Evolutionary conservation across 2,113 vertebrate species (phyloP), one percentile per base, ranked within the genome.

Genomic region (Podiceps cristatus): DNA sequence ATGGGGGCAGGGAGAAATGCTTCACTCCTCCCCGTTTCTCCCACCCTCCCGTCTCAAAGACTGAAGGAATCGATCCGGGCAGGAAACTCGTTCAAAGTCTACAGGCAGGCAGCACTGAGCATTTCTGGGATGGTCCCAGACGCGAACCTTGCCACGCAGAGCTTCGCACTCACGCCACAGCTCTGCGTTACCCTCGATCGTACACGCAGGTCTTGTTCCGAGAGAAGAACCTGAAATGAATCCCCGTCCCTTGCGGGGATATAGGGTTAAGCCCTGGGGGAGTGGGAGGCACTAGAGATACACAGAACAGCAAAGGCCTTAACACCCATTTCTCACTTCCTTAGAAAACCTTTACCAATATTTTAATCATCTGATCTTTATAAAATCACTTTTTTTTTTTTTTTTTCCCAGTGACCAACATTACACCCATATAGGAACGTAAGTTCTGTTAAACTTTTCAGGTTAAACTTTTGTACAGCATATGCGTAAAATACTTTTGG

Each of bases 191-290:
- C 25, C 71, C 64, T 25, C 12, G 18, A 11, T 67, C 35, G 13
- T 7, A 12, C 16, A 3, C 9, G 2, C 23, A 2, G 35, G 7
- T 19, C 40, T 28, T 3, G 0, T 31, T 47, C 64, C 0, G 3
- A 62, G 63, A 24, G 5, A 28, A 18, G 25, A 28, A 37, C 55
- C 56, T 79, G 35, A 42, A 27, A 31, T 2, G 13, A 75, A 50
- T 15, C 14, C 31, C 5, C 12, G 45, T 78, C 31, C 28, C 18
- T 42, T 62, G 33, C 58, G 24, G 44, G 37, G 66, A 5, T 0
- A 18, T 37, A 24, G 20, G 35, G 13, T 25, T 37, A 33, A 35
- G n/a, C 2, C 1, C 6, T 25, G 28, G 18, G 40, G 53, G 16
- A 13, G n/a, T 1, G 4, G 47, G 49, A 50, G 3, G 2, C 50